phyloP scores from a whole-genome alignment of 2,797 vertebrate species.

The Coracias cyanogaster region DNA sequence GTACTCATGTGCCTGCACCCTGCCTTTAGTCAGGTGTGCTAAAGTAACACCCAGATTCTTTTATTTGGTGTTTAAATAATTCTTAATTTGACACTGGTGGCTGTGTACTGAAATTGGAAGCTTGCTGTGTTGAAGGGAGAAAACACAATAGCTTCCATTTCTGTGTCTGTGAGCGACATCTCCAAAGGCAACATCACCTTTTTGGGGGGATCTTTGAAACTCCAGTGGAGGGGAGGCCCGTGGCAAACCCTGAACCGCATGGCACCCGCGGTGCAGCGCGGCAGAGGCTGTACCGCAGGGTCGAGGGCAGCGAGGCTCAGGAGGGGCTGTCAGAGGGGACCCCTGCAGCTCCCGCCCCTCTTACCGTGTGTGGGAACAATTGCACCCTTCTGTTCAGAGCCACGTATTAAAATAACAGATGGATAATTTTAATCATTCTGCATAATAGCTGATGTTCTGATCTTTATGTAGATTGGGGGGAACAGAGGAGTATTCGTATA shows the following conservation, averaged over 20 bases:
- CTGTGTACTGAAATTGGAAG: background rate
- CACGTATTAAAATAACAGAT: accelerated
- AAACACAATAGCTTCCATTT: background rate
- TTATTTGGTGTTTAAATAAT: background rate
- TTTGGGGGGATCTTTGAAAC: background rate
- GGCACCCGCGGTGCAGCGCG: background rate
- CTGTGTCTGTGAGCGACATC: background rate
- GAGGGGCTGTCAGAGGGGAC: background rate
- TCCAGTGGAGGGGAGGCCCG: background rate
- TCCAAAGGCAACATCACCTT: background rate
- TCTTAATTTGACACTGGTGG: background rate
- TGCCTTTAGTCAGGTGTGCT: background rate
- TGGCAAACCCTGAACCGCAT: accelerated
- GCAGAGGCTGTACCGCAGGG: background rate
- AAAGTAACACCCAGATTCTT: background rate
- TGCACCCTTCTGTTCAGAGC: background rate
- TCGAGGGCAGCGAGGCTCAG: accelerated
- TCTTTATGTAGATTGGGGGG: background rate
- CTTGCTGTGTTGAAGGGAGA: background rate
- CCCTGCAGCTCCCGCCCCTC: background rate
- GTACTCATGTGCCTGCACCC: accelerated
- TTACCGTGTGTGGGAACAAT: background rate
- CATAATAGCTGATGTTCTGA: background rate
- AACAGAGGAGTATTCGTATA: background rate
- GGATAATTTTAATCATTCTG: background rate